A percentile compares a stretch with the other conserved stretches of the same genome.
phyloP scores from a whole-genome alignment of 92 coral and sea anemone genomes.

The Meandrina meandrites region DNA sequence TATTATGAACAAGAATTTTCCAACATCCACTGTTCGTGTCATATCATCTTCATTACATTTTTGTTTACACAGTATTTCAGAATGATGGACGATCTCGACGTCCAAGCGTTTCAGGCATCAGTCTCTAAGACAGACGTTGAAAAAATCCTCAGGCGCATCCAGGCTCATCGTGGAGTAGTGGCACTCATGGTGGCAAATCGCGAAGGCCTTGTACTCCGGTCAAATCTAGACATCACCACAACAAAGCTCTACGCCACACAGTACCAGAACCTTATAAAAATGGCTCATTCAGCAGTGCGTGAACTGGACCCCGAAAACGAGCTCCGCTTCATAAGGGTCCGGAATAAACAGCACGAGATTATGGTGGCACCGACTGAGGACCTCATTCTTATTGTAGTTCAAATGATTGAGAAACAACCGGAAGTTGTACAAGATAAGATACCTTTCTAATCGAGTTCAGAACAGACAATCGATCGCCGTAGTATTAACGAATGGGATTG shows the following conservation, averaged over 20 bases:
- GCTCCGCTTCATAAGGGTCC: slow-evolving; percentile 66
- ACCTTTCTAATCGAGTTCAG: not conserved
- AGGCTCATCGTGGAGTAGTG: slow-evolving; percentile 67
- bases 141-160: slow-evolving; percentile 53
- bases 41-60: no score
- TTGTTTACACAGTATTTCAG: not conserved
- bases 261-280: slow-evolving; percentile 55
- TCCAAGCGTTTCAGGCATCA: slow-evolving; percentile 13
- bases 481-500: not conserved
- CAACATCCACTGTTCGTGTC: no score
- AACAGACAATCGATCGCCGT: not conserved
- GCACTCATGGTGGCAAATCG: slow-evolving; percentile 63
- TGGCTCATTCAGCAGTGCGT: slow-evolving; percentile 69
- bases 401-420: not conserved
- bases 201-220: slow-evolving; percentile 61
- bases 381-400: slow-evolving; percentile 56
- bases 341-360: slow-evolving; percentile 65
- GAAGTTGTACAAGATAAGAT: not conserved
- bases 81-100: slow-evolving; percentile 26
- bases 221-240: slow-evolving; percentile 61
- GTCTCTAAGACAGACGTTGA: slow-evolving; percentile 61
- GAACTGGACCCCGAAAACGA: slow-evolving; percentile 78
- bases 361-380: slow-evolving; percentile 70
- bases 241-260: slow-evolving; percentile 59
- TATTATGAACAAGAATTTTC: no score